A percentile compares a stretch with the other conserved stretches of the same genome.
Evolutionary conservation across 2,113 vertebrate species (phyloP).

Genomic region (Mastomys natalensis): DNA sequence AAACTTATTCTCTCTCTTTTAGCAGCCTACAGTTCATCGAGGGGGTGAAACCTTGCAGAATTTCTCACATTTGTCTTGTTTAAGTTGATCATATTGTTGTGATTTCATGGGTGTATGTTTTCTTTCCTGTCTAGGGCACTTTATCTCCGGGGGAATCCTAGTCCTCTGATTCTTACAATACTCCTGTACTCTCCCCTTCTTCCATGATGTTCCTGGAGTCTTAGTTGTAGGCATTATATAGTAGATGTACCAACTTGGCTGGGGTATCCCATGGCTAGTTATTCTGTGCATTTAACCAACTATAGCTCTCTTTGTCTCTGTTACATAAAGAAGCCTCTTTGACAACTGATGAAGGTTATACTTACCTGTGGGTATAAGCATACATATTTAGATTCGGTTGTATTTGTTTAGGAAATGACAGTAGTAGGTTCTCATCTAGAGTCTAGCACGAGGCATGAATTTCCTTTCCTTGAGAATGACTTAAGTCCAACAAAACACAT

Average conservation of each 20-base stretch:
- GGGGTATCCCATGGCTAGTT: not conserved
- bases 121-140: not conserved
- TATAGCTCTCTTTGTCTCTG: not conserved
- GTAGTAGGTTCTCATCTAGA: not conserved
- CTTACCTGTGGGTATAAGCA: not conserved
- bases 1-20: not conserved
- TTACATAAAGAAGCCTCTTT: not conserved
- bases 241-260: not conserved
- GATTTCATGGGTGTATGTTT: not conserved
- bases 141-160: not conserved
- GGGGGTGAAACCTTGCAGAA: not conserved
- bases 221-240: not conserved
- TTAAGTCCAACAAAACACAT: not conserved
- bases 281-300: not conserved
- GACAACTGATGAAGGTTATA: not conserved
- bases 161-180: not conserved
- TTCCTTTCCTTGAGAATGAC: not conserved
- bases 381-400: not conserved
- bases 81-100: not conserved
- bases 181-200: not conserved
- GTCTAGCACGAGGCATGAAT: not conserved
- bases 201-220: not conserved
- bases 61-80: not conserved
- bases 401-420: not conserved
- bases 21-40: not conserved